Conservation (phyloP, 1,140 invertebrate genomes). For the Zaprionus ghesquierei region DNA sequence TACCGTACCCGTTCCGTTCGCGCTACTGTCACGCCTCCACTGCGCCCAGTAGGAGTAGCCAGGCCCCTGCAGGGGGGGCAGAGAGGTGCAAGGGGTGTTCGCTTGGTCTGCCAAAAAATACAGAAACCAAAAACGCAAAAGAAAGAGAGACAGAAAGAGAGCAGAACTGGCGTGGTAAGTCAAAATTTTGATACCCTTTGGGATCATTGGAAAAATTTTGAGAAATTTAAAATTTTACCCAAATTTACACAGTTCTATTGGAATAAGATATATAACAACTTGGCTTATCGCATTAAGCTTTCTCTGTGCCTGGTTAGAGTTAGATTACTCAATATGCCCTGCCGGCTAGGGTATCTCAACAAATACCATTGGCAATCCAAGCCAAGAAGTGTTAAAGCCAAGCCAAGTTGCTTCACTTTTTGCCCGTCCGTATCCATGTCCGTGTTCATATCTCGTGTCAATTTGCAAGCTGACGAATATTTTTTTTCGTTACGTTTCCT, state of each 20-base stretch:
- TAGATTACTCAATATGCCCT: neutral
- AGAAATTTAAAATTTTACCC: too few species aligned
- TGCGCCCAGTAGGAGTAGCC: constrained; percentile 12
- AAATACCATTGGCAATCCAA: constrained; percentile 35
- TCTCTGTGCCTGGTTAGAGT: neutral
- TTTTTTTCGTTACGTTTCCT: neutral
- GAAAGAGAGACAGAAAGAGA: neutral
- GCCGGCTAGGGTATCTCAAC: neutral
- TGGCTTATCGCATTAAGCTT: neutral
- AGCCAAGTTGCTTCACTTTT: constrained; percentile 65
- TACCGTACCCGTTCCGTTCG: neutral
- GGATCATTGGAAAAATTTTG: too few species aligned
- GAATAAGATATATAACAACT: neutral
- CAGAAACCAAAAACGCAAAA: constrained; percentile 15
- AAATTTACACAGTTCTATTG: neutral
- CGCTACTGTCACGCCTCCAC: neutral
- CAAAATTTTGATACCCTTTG: neutral
- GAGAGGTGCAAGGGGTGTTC: constrained; percentile 17
- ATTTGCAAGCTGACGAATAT: constrained; percentile 75
- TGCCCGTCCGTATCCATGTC: constrained; percentile 63
- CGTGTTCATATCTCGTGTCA: constrained; percentile 78
- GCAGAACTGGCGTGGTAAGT: neutral
- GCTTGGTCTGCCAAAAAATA: constrained; percentile 47
- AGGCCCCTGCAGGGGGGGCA: constrained; percentile 32
- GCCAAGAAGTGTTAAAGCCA: constrained; percentile 77